Base-by-base conservation (phyloP, 2,113 vertebrate species). In the Ranitomeya imitator region DNA sequence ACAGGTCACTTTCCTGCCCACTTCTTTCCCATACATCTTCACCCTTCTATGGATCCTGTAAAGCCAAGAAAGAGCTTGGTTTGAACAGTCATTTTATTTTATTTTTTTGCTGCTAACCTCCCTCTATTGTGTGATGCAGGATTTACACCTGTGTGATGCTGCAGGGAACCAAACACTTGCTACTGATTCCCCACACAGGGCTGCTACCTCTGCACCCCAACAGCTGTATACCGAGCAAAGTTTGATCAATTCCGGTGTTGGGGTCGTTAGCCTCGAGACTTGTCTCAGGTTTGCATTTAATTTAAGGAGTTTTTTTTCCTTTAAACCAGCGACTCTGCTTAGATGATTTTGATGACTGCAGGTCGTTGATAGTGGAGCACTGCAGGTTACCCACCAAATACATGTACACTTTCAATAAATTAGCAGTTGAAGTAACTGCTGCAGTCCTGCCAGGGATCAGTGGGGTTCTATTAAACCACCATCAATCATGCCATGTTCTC, bases 401-500 rank as follows among this genome's bases (percentile, higher is more conserved):
- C 76, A 89, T 90, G 91, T 87, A 6, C 19, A 31, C 21, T 89
- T 59, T 87, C 86, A 23, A 79, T 89, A 8, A 0, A 26, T 2
- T 55, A 91, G 89, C 83, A 82, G 71, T 3, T 2, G 83, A 88
- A 87, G 69, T 31, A 89, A 89, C 61, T 67, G 18, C 73, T 0
- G 6, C 57, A 86, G 73, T 85, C 83, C 85, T 92, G 0, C 23
- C 89, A 71, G 73, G 90, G 89, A 90, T 90, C 91, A 86, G 89
- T 90, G 77, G 92, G 90, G 89, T 90, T 92, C 92, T 94, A 77
- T 93, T 93, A 92, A 92, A 89, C 90, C 91, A 91, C 91, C 94
- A 96, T 95, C 93, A 95, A 94, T 97, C 95, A 96, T 92, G 86
- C 74, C 55, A 90, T 91, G 92, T 91, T 84, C 94, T 92, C 90